phyloP scores from a whole-genome alignment of 2,888 invertebrate genomes.

The Eupithecia insigniata region DNA sequence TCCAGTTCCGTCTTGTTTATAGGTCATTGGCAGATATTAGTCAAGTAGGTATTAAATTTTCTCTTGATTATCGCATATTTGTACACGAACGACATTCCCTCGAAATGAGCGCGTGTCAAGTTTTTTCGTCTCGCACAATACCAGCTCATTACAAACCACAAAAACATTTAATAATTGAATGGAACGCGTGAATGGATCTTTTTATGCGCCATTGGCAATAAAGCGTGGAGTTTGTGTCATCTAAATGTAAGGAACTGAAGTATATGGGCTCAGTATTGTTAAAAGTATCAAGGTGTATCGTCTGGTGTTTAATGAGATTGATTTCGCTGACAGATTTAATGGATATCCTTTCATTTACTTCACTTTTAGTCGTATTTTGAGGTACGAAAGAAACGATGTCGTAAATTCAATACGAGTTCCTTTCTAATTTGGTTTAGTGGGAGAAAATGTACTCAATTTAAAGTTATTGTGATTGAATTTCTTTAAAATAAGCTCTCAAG shows the following conservation, averaged over 20 bases:
- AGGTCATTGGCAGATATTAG: not conserved
- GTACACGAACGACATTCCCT: slow-evolving; percentile 22
- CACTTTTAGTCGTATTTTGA: not conserved
- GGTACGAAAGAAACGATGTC: not conserved
- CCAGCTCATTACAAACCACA: slow-evolving; percentile 48
- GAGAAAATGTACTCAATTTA: not conserved
- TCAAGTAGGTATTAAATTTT: not conserved
- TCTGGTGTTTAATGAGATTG: slow-evolving; percentile 11
- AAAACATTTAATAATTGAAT: slow-evolving; percentile 56
- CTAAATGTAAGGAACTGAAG: slow-evolving; percentile 16
- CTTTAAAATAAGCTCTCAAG: not conserved
- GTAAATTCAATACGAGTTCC: not conserved
- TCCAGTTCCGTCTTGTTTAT: not conserved
- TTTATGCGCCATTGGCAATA: slow-evolving; percentile 24
- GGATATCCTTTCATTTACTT: slow-evolving; percentile 8
- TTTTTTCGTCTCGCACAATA: slow-evolving; percentile 47
- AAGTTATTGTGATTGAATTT: not conserved
- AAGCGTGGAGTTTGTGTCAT: slow-evolving; percentile 30
- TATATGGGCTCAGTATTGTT: slow-evolving; percentile 9
- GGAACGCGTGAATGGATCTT: slow-evolving; percentile 52
- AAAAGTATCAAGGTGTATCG: not conserved
- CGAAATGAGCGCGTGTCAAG: slow-evolving; percentile 34
- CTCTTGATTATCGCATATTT: slow-evolving; percentile 6
- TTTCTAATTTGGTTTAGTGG: not conserved
- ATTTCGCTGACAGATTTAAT: slow-evolving; percentile 17